phyloP scores from a whole-genome alignment of 2,113 vertebrate species.

The Onychorhynchus coronatus region DNA sequence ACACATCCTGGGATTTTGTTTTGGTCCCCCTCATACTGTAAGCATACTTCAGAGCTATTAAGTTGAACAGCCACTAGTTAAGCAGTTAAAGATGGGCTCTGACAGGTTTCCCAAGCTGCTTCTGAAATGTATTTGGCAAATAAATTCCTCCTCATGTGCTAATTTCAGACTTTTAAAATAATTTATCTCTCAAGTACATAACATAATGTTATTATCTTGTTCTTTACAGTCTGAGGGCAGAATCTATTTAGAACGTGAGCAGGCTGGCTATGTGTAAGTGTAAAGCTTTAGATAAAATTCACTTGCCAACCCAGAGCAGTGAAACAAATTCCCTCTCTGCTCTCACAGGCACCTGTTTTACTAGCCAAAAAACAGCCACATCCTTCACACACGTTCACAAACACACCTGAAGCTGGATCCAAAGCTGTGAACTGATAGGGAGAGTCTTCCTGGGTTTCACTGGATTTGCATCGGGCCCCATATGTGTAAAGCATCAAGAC shows the following conservation, averaged over 20 bases:
- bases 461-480: not conserved
- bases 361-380: not conserved
- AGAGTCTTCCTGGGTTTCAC: not conserved
- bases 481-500: not conserved
- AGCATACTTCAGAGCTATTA: conserved; percentile 24
- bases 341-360: not conserved
- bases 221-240: conserved; percentile 49
- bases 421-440: not conserved
- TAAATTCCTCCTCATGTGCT: conserved; percentile 60
- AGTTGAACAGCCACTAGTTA: conserved; percentile 34
- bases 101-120: conserved; percentile 58
- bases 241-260: conserved; percentile 54
- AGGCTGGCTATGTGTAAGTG: not conserved
- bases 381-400: not conserved
- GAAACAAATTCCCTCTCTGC: not conserved
- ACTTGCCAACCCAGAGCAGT: not conserved
- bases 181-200: conserved; percentile 54
- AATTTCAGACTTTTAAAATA: conserved; percentile 64
- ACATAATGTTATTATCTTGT: conserved; percentile 49
- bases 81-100: conserved; percentile 36
- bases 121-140: conserved; percentile 49
- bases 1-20: not conserved
- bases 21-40: not conserved
- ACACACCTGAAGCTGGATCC: not conserved
- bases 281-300: conserved; percentile 19